Evolutionary conservation across 2,888 invertebrate species (phyloP).

Genomic region (Lycaena phlaeas): DNA sequence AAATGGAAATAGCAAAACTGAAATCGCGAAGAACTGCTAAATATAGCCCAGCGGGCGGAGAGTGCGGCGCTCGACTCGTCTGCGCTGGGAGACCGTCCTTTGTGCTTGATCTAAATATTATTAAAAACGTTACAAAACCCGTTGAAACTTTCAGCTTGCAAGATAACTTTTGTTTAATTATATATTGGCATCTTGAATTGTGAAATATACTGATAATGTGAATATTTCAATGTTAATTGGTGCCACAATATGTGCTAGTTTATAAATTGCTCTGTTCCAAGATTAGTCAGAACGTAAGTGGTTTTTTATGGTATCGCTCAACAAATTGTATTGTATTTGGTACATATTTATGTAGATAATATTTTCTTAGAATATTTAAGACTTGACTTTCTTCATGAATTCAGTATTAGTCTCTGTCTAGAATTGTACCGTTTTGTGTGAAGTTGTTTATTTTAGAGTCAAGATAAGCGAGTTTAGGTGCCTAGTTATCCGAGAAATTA

Average conservation of each 20-base stretch:
- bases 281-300: constrained; percentile 11
- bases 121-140: constrained; percentile 7
- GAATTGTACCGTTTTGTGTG: too few species aligned
- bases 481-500: too few species aligned
- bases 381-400: too few species aligned
- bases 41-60: constrained; percentile 54
- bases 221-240: background rate
- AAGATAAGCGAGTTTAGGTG: too few species aligned
- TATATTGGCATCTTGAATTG: too few species aligned
- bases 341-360: too few species aligned
- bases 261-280: background rate
- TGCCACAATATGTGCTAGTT: constrained; percentile 4
- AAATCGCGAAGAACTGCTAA: constrained; percentile 68
- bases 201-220: background rate
- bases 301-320: background rate
- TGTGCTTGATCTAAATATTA: constrained; percentile 21
- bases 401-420: too few species aligned
- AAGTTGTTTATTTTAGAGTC: too few species aligned
- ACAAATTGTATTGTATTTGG: background rate
- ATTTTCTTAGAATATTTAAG: too few species aligned
- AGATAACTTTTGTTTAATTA: too few species aligned
- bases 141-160: background rate
- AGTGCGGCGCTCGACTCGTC: constrained; percentile 29
- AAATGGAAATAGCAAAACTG: constrained; percentile 69
- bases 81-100: constrained; percentile 43